Conservation (phyloP, 2,888 invertebrate species). For the Dynastes hyllus region DNA sequence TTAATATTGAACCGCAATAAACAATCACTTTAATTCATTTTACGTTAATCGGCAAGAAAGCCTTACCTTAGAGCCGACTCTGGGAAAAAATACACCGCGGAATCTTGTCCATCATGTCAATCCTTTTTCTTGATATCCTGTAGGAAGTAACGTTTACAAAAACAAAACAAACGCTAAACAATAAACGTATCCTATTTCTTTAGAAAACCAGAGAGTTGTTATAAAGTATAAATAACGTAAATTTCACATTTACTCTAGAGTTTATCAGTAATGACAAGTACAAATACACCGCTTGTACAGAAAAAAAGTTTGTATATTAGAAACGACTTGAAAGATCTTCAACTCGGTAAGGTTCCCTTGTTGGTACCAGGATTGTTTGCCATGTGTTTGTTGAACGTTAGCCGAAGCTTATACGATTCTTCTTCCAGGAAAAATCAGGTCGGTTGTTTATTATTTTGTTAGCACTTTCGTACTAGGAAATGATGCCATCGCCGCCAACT, state of each 20-base stretch:
- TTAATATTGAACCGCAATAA: no score
- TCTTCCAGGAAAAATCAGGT: slow-evolving; percentile 37
- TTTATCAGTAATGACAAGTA: slow-evolving; percentile 32
- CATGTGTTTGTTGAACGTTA: slow-evolving; percentile 33
- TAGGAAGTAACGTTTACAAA: no score
- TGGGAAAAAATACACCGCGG: no score
- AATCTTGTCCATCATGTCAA: no score
- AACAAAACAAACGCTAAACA: no score
- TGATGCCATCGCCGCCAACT: background rate
- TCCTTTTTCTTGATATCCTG: no score
- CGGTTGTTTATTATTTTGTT: slow-evolving; percentile 44
- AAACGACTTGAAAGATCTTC: background rate
- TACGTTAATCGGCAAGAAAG: no score
- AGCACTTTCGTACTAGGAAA: slow-evolving; percentile 42
- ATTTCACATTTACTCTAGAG: slow-evolving; percentile 1
- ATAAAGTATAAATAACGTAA: background rate
- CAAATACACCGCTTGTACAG: slow-evolving; percentile 9
- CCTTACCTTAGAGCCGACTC: no score
- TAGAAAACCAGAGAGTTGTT: no score
- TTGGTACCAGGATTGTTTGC: slow-evolving; percentile 34
- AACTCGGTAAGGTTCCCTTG: slow-evolving; percentile 15
- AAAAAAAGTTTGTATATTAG: slow-evolving; percentile 8
- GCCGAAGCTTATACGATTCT: slow-evolving; percentile 15
- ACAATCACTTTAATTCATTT: no score
- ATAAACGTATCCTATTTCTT: no score